Percentiles rank a stretch among this genome's conserved stretches.
Evolutionary conservation across 53 echinoderm and acorn worm species (phyloP).

Genomic region (Mesocentrotus franciscanus): DNA sequence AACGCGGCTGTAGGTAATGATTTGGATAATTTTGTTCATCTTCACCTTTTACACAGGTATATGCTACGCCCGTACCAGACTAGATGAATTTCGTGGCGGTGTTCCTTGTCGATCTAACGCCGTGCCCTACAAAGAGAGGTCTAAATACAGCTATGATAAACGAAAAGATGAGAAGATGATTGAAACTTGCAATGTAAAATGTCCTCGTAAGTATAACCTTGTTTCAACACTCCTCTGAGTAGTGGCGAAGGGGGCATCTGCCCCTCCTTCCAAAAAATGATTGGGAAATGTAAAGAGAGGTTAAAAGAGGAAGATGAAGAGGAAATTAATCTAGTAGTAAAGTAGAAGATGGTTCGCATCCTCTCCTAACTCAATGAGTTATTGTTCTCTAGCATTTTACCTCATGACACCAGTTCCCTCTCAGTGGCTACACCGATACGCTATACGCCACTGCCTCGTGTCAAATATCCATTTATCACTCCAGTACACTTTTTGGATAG

Average conservation of each 20-base stretch:
- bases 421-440: no score
- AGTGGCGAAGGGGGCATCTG: neutral
- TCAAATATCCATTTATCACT: no score
- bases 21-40: neutral
- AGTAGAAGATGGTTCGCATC: no score
- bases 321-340: no score
- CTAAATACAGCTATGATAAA: slow-evolving; percentile 36
- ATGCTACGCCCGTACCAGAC: slow-evolving; percentile 69
- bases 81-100: slow-evolving; percentile 58
- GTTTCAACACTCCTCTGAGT: neutral
- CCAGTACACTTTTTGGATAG: no score
- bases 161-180: slow-evolving; percentile 69
- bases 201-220: slow-evolving; percentile 62
- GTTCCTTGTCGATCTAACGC: slow-evolving; percentile 75
- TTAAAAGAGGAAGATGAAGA: neutral
- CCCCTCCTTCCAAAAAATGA: neutral
- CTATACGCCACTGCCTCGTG: no score
- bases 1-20: neutral
- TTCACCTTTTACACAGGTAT: slow-evolving; percentile 16
- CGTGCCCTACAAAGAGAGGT: slow-evolving; percentile 58
- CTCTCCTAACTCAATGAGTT: no score
- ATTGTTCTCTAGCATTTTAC: neutral
- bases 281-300: neutral
- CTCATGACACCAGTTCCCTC: no score
- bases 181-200: slow-evolving; percentile 38